Percentiles rank a stretch among this genome's conserved stretches.
Evolutionary conservation across 2,888 invertebrate species (phyloP).

Genomic region (Rhingia rostrata): DNA sequence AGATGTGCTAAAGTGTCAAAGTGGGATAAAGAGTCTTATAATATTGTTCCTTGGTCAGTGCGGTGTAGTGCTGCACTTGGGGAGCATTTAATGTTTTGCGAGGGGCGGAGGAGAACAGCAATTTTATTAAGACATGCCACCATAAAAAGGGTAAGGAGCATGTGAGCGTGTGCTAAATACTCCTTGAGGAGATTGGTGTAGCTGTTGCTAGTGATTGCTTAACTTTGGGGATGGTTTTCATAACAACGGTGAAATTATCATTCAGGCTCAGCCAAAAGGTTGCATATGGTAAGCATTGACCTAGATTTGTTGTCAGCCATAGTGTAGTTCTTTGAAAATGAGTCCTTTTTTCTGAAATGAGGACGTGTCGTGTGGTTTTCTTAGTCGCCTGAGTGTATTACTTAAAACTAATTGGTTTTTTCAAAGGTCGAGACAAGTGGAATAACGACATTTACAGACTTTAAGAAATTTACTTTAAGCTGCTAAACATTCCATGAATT

Average conservation of each 20-base stretch:
- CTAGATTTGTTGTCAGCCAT: no score
- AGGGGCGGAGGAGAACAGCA: neutral
- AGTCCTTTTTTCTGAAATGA: neutral
- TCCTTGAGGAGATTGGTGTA: constrained; percentile 11
- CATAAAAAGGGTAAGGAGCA: constrained; percentile 24
- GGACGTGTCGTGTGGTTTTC: neutral
- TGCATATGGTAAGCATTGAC: neutral
- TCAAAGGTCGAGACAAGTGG: no score
- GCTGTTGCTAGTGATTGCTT: constrained; percentile 9
- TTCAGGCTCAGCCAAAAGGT: neutral
- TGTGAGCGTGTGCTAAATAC: constrained; percentile 11
- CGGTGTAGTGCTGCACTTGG: constrained; percentile 53
- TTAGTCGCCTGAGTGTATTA: neutral
- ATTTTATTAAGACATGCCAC: constrained; percentile 45
- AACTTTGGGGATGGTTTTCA: constrained; percentile 1
- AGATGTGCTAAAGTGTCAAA: constrained; percentile 72
- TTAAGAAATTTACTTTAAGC: no score
- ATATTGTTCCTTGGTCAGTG: constrained; percentile 57
- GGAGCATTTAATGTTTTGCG: constrained; percentile 11
- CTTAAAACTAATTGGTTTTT: no score
- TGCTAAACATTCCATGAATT: no score
- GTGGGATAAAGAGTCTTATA: constrained; percentile 58
- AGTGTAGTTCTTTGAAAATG: neutral
- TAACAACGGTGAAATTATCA: neutral
- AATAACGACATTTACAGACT: no score